A percentile compares a stretch with the other conserved stretches of the same genome.
phyloP scores from a whole-genome alignment of 2,113 vertebrate species.

The Pithys albifrons region DNA sequence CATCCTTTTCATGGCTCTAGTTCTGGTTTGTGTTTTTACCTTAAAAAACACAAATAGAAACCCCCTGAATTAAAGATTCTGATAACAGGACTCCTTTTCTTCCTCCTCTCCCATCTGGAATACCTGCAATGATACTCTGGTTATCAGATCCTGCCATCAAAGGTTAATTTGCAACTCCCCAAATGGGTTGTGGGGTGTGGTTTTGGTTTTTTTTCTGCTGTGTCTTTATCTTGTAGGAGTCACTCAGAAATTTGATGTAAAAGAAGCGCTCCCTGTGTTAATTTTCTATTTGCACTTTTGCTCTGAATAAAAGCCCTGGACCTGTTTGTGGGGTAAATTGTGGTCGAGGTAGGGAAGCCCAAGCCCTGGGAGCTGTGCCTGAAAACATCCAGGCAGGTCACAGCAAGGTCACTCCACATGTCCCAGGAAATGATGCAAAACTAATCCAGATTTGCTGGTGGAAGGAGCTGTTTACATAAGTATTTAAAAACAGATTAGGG shows the following conservation, averaged over 20 bases:
- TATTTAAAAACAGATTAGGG: slow-evolving; percentile 89
- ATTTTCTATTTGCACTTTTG: slow-evolving; percentile 37
- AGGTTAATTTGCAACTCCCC: slow-evolving; percentile 34
- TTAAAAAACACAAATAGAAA: not conserved
- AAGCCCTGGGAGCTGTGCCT: slow-evolving; percentile 46
- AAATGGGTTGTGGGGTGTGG: not conserved
- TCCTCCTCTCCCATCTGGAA: slow-evolving; percentile 13
- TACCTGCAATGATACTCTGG: not conserved
- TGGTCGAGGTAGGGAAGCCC: not conserved
- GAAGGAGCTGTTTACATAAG: slow-evolving; percentile 89
- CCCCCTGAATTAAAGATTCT: not conserved
- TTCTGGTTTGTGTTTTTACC: not conserved
- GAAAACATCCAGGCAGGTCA: slow-evolving; percentile 71
- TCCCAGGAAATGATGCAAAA: slow-evolving; percentile 83
- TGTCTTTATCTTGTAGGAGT: not conserved
- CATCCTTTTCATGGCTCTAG: not conserved
- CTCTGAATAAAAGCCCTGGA: not conserved
- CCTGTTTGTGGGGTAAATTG: not conserved
- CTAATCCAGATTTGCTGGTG: slow-evolving; percentile 87
- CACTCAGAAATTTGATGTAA: not conserved
- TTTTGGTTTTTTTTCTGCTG: not conserved
- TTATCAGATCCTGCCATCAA: slow-evolving; percentile 42
- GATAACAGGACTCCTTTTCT: slow-evolving; percentile 1
- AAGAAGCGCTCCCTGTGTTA: not conserved
- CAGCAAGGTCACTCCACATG: slow-evolving; percentile 71